A percentile compares a stretch with the other conserved stretches of the same genome.
These are phyloP conservation scores for Stenolophus ochropezus DNA, from an alignment of 2,888 invertebrate species.

Conservation along the genomic window DNA sequence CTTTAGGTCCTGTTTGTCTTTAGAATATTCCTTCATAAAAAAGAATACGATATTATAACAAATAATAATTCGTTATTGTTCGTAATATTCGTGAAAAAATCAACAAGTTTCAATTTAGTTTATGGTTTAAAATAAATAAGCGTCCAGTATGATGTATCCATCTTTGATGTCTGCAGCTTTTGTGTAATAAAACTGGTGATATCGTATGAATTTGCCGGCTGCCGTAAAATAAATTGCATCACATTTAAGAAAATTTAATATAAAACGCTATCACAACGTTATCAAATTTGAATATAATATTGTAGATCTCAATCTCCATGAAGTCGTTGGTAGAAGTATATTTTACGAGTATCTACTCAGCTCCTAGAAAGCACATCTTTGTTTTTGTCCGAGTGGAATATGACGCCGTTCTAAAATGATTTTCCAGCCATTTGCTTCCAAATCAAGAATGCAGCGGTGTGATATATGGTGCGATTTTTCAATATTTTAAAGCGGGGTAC, in stretches of 20 bases:
- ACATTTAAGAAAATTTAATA: conserved; percentile 15
- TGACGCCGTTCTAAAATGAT: conserved; percentile 43
- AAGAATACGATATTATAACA: too few species aligned
- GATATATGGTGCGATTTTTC: conserved; percentile 42
- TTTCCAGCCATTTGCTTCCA: conserved; percentile 41
- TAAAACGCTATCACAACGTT: conserved; percentile 11
- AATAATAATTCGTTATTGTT: too few species aligned
- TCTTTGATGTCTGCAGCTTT: background rate
- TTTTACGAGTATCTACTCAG: conserved; percentile 7
- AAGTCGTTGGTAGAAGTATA: background rate
- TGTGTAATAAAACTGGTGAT: background rate
- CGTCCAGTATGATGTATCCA: background rate
- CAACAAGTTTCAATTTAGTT: too few species aligned
- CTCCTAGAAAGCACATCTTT: background rate
- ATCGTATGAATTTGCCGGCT: background rate
- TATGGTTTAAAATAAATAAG: background rate
- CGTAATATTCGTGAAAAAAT: too few species aligned
- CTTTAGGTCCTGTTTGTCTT: too few species aligned
- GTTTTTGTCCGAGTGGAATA: conserved; percentile 26
- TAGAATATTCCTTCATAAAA: too few species aligned
- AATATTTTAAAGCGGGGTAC: conserved; percentile 50
- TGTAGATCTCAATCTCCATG: background rate
- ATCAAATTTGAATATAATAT: conserved; percentile 27
- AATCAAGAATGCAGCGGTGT: conserved; percentile 39
- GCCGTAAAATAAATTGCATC: conserved; percentile 11